phyloP scores from a whole-genome alignment of 2,113 vertebrate species.

The Pleuronectes platessa region DNA sequence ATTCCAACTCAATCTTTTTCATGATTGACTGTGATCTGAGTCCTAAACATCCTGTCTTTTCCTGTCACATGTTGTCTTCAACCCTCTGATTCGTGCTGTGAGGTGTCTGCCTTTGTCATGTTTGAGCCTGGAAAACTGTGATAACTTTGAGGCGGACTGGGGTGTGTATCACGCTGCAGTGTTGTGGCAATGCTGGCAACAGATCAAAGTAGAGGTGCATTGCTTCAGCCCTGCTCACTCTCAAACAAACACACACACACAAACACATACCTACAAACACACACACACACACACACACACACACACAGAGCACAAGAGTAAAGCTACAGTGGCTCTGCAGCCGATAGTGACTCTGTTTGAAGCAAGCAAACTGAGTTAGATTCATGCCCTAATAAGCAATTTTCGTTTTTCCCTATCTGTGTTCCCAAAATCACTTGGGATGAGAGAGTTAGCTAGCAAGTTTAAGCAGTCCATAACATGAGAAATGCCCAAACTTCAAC shows the following conservation, averaged over 20 bases:
- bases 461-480: constrained; percentile 6
- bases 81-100: background rate
- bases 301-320: background rate
- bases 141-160: constrained; percentile 24
- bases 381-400: constrained; percentile 64
- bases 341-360: constrained; percentile 36
- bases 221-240: constrained; percentile 17
- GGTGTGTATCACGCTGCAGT: constrained; percentile 29
- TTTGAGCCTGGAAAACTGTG: constrained; percentile 14
- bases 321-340: background rate
- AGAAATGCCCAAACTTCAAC: constrained; percentile 8
- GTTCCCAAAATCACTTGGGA: constrained; percentile 10
- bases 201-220: constrained; percentile 46
- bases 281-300: background rate
- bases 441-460: background rate
- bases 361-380: constrained; percentile 30
- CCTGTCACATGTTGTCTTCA: background rate
- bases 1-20: background rate
- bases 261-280: background rate
- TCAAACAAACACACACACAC: background rate
- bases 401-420: background rate
- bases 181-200: constrained; percentile 27
- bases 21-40: too few relatives aligned
- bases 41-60: background rate
- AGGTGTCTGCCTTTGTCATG: background rate